Percentiles rank a stretch among this genome's conserved stretches.
These are phyloP conservation scores for Eubucco bourcierii DNA, from an alignment of 2,113 vertebrate genomes.

Conservation along the genomic window DNA sequence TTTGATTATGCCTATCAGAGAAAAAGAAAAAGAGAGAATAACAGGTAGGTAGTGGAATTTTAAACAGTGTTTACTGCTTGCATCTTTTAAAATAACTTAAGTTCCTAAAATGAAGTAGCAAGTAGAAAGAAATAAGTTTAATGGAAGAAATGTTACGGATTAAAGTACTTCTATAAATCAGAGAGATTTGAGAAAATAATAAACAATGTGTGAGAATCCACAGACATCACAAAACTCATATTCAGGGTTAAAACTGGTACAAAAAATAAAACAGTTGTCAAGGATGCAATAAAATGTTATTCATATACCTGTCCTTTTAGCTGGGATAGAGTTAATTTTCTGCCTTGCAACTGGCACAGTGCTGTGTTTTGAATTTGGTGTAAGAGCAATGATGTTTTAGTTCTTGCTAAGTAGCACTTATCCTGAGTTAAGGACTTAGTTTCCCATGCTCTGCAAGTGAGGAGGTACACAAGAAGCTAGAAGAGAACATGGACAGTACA, in stretches of 20 bases:
- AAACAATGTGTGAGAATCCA: not conserved
- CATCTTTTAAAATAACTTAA: not conserved
- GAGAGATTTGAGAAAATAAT: constrained; percentile 22
- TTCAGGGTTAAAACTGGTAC: constrained; percentile 3
- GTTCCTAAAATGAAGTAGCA: constrained; percentile 9
- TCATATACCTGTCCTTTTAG: not conserved
- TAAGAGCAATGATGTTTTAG: not conserved
- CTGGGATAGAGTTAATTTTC: not conserved
- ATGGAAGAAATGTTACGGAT: not conserved
- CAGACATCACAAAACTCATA: not conserved
- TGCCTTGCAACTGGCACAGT: not conserved
- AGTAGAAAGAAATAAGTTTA: constrained; percentile 12
- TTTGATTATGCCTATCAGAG: constrained; percentile 58
- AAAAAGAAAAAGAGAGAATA: not conserved
- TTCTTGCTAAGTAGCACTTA: not conserved
- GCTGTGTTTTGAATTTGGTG: not conserved
- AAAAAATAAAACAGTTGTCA: not conserved
- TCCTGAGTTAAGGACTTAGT: not conserved
- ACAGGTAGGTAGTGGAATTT: constrained; percentile 9
- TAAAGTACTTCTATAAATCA: constrained; percentile 28
- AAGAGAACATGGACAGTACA: no score
- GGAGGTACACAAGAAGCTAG: no score
- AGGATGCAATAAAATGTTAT: not conserved
- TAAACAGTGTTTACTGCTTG: not conserved
- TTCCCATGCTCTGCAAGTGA: not conserved